Percentiles rank a stretch among this genome's conserved stretches.
phyloP scores from a whole-genome alignment of 2,113 vertebrate genomes.

The Aptenodytes forsteri region DNA sequence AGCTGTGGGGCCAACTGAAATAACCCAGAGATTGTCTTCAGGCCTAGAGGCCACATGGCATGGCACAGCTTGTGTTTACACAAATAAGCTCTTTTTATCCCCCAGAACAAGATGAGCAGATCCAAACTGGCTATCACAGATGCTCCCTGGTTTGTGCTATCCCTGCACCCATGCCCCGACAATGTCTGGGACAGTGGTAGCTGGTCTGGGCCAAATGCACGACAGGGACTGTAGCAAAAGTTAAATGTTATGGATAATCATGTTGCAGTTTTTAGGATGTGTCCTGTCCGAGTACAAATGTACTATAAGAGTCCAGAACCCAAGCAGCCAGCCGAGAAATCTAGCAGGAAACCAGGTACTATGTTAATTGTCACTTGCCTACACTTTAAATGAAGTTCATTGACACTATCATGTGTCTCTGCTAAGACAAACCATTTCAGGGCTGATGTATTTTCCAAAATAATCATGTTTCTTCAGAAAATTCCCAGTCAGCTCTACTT shows the following conservation, averaged over 20 bases:
- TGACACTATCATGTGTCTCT: background rate
- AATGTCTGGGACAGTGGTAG: background rate
- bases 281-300: background rate
- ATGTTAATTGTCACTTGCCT: background rate
- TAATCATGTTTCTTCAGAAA: background rate
- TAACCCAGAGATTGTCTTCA: background rate
- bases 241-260: background rate
- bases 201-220: background rate
- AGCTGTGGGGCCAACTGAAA: background rate
- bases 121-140: background rate
- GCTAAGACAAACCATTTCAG: background rate
- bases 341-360: background rate
- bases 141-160: background rate
- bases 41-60: background rate
- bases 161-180: fast-evolving
- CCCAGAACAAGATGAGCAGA: background rate
- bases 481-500: background rate
- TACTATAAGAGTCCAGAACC: background rate
- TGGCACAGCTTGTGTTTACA: background rate
- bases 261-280: background rate
- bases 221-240: background rate
- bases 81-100: background rate
- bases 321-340: background rate
- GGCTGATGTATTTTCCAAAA: background rate
- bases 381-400: background rate